phyloP scores from a whole-genome alignment of 2,888 invertebrate genomes.

The Dynastes maya region DNA sequence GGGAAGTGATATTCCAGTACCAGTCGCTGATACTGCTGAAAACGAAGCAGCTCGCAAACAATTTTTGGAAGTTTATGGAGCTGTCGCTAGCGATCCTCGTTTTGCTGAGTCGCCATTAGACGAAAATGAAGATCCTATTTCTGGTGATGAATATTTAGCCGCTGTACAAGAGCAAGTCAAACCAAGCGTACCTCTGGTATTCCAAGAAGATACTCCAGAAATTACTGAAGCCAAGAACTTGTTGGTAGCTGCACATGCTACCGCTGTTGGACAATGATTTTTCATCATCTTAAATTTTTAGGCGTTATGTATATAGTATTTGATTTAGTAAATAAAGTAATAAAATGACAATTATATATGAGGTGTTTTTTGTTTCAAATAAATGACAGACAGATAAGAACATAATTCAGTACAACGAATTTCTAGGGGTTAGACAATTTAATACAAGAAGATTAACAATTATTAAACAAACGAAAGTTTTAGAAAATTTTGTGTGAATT shows the following conservation, averaged over 20 bases:
- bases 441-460: no score
- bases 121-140: slow-evolving; percentile 29
- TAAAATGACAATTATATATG: no score
- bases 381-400: no score
- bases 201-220: slow-evolving; percentile 50
- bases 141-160: slow-evolving; percentile 12
- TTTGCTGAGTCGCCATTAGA: slow-evolving; percentile 38
- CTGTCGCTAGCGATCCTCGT: slow-evolving; percentile 10
- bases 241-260: slow-evolving; percentile 48
- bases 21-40: slow-evolving; percentile 28
- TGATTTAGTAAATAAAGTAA: neutral
- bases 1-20: slow-evolving; percentile 33
- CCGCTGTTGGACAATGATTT: slow-evolving; percentile 23
- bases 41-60: slow-evolving; percentile 1
- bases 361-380: no score
- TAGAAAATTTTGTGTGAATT: no score
- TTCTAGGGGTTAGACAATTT: no score
- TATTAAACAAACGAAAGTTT: no score
- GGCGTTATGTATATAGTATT: neutral
- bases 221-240: slow-evolving; percentile 49
- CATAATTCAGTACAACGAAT: no score
- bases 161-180: slow-evolving; percentile 16
- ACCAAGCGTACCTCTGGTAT: slow-evolving; percentile 31
- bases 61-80: neutral
- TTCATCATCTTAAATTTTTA: no score